Conservation (phyloP, 2,888 invertebrate genomes). For the Hymenopus coronatus region DNA sequence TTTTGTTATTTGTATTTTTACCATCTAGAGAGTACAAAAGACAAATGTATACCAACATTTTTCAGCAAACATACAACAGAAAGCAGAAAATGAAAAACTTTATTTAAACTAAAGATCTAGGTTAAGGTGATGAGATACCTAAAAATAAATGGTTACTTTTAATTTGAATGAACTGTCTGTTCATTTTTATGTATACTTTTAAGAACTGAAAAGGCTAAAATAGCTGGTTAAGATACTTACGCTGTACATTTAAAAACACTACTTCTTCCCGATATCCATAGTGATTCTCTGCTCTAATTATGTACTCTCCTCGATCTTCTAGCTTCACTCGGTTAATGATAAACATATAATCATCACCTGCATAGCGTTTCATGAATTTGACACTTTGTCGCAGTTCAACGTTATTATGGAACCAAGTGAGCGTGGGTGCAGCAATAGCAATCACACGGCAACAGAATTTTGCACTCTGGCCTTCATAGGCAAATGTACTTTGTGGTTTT, state of each 20-base stretch:
- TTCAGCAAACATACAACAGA: too few relatives aligned
- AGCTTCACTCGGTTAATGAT: conserved; percentile 93
- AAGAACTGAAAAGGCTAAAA: not conserved
- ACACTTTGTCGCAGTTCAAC: conserved; percentile 93
- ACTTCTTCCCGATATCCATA: conserved; percentile 95
- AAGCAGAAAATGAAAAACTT: too few relatives aligned
- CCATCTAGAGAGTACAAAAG: too few relatives aligned
- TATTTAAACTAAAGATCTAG: too few relatives aligned
- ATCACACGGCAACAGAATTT: conserved; percentile 97
- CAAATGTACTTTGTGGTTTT: conserved; percentile 91
- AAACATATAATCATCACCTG: conserved; percentile 94
- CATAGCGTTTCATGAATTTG: conserved; percentile 98
- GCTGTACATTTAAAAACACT: conserved; percentile 94
- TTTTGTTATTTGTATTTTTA: too few relatives aligned
- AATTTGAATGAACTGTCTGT: too few relatives aligned
- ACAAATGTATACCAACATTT: too few relatives aligned
- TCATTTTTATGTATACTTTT: too few relatives aligned
- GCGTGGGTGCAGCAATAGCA: conserved; percentile 88
- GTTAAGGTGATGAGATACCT: too few relatives aligned
- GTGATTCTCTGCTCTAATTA: conserved; percentile 94
- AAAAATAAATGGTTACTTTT: too few relatives aligned
- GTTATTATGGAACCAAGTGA: conserved; percentile 94
- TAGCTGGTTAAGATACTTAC: conserved; percentile 54
- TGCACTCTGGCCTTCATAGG: conserved; percentile 95
- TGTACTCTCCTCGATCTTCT: conserved; percentile 96